A percentile compares a stretch with the other conserved stretches of the same genome.
Conservation (phyloP, 2,888 invertebrate genomes). For the Eupelmus urozonus region DNA sequence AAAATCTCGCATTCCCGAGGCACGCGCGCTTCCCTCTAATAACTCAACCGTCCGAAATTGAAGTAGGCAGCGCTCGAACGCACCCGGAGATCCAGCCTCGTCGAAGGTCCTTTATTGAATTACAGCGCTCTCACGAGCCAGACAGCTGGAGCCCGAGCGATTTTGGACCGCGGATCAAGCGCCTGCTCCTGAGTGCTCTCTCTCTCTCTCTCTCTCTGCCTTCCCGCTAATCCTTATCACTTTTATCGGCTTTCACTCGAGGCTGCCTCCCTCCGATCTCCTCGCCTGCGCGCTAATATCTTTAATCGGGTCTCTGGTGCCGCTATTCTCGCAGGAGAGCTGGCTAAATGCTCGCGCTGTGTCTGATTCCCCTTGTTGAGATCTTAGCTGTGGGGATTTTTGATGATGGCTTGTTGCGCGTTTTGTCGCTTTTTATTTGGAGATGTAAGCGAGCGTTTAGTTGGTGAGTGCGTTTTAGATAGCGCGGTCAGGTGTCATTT, state of each 20-base stretch:
- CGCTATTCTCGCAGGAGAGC: slow-evolving; percentile 30
- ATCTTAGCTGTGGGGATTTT: no score
- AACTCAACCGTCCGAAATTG: slow-evolving; percentile 27
- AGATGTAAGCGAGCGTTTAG: no score
- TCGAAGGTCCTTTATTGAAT: slow-evolving; percentile 51
- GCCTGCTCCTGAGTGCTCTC: no score
- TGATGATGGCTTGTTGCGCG: no score
- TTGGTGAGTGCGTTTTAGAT: no score
- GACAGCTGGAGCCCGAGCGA: background rate
- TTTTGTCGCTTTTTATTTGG: no score
- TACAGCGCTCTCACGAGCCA: slow-evolving; percentile 24
- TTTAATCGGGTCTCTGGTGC: slow-evolving; percentile 36
- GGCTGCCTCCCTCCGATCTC: background rate
- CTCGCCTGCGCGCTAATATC: slow-evolving; percentile 14
- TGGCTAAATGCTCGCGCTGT: no score
- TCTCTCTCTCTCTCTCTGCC: background rate
- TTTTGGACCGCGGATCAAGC: no score
- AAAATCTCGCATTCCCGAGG: no score
- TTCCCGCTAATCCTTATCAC: slow-evolving; percentile 36
- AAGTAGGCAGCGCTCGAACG: background rate
- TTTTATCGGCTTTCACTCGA: slow-evolving; percentile 30
- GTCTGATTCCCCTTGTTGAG: no score
- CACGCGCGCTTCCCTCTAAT: no score
- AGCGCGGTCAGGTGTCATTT: no score
- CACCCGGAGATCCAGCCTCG: background rate